Conservation (phyloP, 2,113 vertebrate species). For the Zingel zingel region DNA sequence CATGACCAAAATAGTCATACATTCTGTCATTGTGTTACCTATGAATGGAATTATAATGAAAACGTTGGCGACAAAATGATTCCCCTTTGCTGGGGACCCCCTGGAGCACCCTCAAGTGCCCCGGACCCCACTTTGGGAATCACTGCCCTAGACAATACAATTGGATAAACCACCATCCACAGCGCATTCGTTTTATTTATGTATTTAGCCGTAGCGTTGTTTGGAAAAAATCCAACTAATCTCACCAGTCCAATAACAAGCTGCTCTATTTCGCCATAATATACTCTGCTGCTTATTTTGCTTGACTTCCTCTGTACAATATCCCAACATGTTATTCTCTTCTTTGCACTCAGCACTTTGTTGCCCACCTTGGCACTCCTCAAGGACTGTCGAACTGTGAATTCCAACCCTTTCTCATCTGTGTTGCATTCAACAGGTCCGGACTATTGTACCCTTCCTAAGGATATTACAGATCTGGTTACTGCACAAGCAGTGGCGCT, state of each 20-base stretch:
- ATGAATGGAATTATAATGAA: too few species aligned
- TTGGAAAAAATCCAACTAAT: neutral
- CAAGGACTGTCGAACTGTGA: slow-evolving; percentile 46
- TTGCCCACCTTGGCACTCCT: slow-evolving; percentile 52
- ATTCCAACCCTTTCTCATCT: slow-evolving; percentile 65
- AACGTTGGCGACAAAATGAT: too few species aligned
- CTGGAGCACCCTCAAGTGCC: too few species aligned
- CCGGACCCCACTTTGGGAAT: too few species aligned
- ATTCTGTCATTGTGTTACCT: too few species aligned
- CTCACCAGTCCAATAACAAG: neutral
- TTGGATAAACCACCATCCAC: neutral
- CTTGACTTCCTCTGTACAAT: slow-evolving; percentile 2
- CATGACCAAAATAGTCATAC: too few species aligned
- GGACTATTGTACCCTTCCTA: slow-evolving; percentile 33
- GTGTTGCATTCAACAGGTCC: slow-evolving; percentile 43
- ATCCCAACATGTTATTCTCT: slow-evolving; percentile 38
- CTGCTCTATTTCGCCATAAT: neutral
- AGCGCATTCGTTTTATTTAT: neutral
- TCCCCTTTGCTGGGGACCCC: too few species aligned
- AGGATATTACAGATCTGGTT: slow-evolving; percentile 67
- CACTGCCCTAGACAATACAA: too few species aligned
- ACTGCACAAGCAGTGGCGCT: slow-evolving; percentile 64
- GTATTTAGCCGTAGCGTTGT: neutral
- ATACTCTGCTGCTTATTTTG: slow-evolving; percentile 1
- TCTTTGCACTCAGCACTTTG: slow-evolving; percentile 55